Conservation (phyloP, 1,140 invertebrate species). For the Solenopsis invicta region DNA sequence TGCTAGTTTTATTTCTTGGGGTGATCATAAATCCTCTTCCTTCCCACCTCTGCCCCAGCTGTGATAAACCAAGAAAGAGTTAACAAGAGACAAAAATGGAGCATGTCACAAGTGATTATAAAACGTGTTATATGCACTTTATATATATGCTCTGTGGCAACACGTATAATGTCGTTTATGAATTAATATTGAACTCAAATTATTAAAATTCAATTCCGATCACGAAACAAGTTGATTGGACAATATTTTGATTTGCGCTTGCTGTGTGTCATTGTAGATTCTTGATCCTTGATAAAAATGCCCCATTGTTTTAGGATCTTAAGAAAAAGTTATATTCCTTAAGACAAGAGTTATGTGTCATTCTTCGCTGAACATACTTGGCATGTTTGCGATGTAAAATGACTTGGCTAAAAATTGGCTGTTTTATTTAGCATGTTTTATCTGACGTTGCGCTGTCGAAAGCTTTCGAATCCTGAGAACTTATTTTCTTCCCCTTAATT, state of each 20-base stretch:
- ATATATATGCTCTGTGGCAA: slow-evolving; percentile 76
- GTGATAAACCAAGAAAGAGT: slow-evolving; percentile 83
- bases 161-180: slow-evolving; percentile 70
- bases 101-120: slow-evolving; percentile 66
- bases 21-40: slow-evolving; percentile 66
- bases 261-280: slow-evolving; percentile 66
- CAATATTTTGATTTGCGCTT: slow-evolving; percentile 74
- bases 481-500: slow-evolving; percentile 49
- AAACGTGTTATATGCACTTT: slow-evolving; percentile 74
- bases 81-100: slow-evolving; percentile 77
- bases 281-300: slow-evolving; percentile 64
- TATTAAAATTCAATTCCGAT: slow-evolving; percentile 76
- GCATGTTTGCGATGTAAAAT: slow-evolving; percentile 37
- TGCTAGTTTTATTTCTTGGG: slow-evolving; percentile 64
- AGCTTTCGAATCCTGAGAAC: not conserved
- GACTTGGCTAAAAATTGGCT: slow-evolving; percentile 61
- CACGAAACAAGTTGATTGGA: slow-evolving; percentile 68
- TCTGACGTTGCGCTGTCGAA: not conserved
- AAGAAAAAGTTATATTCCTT: slow-evolving; percentile 56
- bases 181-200: slow-evolving; percentile 72
- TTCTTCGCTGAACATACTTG: slow-evolving; percentile 23
- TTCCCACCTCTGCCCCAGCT: slow-evolving; percentile 83
- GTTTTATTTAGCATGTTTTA: slow-evolving; percentile 53
- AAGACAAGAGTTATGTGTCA: not conserved
- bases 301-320: slow-evolving; percentile 59